phyloP scores from a whole-genome alignment of 2,888 invertebrate genomes.

The Bruchidius siliquastri region DNA sequence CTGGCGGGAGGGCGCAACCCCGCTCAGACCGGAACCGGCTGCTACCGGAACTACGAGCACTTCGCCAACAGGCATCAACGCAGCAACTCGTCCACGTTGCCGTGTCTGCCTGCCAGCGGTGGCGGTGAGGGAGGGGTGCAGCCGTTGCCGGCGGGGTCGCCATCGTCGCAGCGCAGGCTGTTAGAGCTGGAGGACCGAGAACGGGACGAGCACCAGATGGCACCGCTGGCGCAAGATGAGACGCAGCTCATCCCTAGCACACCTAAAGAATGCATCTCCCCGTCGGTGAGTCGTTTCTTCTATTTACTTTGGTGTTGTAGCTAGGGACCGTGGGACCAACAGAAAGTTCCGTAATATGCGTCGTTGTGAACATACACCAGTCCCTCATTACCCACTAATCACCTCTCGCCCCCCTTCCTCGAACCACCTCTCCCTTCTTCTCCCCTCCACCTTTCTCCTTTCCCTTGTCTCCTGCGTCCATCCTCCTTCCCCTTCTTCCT shows the following conservation, averaged over 20 bases:
- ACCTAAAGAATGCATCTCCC: slow-evolving; percentile 44
- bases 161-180: slow-evolving; percentile 37
- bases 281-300: slow-evolving; percentile 46
- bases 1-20: slow-evolving; percentile 56
- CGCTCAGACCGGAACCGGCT: slow-evolving; percentile 69
- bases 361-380: no score
- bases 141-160: slow-evolving; percentile 34
- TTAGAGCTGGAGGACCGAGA: slow-evolving; percentile 32
- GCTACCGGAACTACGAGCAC: slow-evolving; percentile 76
- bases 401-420: no score
- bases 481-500: no score
- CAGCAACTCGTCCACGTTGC: slow-evolving; percentile 51
- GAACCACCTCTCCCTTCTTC: no score
- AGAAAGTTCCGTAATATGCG: no score
- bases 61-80: slow-evolving; percentile 51
- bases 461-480: no score
- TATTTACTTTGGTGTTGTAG: no score
- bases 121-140: background rate
- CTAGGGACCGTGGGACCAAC: no score
- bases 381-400: no score
- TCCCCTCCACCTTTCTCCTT: no score
- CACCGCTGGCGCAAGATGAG: slow-evolving; percentile 45
- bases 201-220: slow-evolving; percentile 30
- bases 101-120: slow-evolving; percentile 47
- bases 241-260: slow-evolving; percentile 42